These are phyloP conservation scores for Agelastica alni DNA, from an alignment of 2,888 invertebrate species.

Conservation along the genomic window DNA sequence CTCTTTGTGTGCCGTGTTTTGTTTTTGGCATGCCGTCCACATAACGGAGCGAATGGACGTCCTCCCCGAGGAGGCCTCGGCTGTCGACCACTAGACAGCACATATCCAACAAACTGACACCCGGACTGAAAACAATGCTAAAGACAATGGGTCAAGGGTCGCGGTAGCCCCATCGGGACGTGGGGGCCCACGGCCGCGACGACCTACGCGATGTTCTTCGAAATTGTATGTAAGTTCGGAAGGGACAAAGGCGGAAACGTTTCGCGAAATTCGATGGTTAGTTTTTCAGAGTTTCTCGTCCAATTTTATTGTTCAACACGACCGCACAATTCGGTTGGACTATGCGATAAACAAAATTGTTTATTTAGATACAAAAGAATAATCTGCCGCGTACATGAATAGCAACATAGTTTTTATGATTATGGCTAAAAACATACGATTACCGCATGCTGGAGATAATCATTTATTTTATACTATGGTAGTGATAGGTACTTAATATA, in stretches of 20 bases:
- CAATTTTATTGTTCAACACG: no score
- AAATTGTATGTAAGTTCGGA: background rate
- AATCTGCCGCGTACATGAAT: no score
- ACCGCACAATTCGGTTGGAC: no score
- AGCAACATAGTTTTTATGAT: no score
- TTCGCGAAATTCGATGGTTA: no score
- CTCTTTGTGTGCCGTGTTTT: conserved; percentile 26
- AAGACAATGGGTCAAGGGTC: conserved; percentile 43
- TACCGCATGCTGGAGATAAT: no score
- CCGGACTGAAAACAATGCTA: conserved; percentile 37
- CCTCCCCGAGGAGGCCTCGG: conserved; percentile 35
- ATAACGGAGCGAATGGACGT: conserved; percentile 25
- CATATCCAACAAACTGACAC: conserved; percentile 42
- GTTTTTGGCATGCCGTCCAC: conserved; percentile 35
- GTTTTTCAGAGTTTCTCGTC: no score
- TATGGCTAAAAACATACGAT: no score
- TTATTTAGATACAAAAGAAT: no score
- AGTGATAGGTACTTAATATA: no score
- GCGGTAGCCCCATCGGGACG: conserved; percentile 22
- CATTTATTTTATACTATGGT: no score
- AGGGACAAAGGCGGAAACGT: background rate
- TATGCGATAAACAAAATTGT: no score
- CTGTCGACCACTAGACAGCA: conserved; percentile 37
- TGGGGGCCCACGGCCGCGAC: conserved; percentile 5
- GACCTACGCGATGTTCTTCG: conserved; percentile 11